Conservation (phyloP, 2,888 invertebrate genomes). For the Drosophila pegasa region DNA sequence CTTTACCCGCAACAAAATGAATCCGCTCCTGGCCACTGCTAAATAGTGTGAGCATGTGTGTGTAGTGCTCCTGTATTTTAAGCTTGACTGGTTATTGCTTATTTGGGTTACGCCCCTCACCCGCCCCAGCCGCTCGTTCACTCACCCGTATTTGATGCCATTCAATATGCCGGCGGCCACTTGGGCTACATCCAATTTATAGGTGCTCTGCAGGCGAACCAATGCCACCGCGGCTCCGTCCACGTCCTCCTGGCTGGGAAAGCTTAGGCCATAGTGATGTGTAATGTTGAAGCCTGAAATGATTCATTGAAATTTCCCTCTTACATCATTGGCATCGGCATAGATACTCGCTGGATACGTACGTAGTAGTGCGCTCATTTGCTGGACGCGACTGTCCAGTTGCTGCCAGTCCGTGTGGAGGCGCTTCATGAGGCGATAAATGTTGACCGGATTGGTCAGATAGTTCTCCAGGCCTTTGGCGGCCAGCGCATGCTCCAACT, state of each 20-base stretch:
- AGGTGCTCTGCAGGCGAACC: slow-evolving; percentile 96
- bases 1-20: background rate
- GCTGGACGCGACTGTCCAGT: slow-evolving; percentile 90
- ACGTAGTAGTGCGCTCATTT: slow-evolving; percentile 86
- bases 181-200: slow-evolving; percentile 93
- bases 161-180: slow-evolving; percentile 94
- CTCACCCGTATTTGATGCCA: slow-evolving; percentile 91
- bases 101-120: slow-evolving; percentile 40
- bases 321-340: background rate
- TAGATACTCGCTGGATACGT: slow-evolving; percentile 21
- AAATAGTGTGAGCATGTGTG: slow-evolving; percentile 29
- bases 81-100: slow-evolving; percentile 74
- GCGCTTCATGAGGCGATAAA: slow-evolving; percentile 96
- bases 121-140: background rate
- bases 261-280: slow-evolving; percentile 88
- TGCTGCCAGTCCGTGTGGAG: slow-evolving; percentile 95
- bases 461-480: slow-evolving; percentile 91
- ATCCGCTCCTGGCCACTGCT: slow-evolving; percentile 33
- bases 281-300: slow-evolving; percentile 89
- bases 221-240: slow-evolving; percentile 97
- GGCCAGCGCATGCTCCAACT: slow-evolving; percentile 90
- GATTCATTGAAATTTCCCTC: slow-evolving; percentile 10
- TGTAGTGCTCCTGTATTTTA: slow-evolving; percentile 52
- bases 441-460: slow-evolving; percentile 96
- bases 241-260: slow-evolving; percentile 96